phyloP scores from a whole-genome alignment of 2,797 vertebrate genomes.

The Cirrhinus molitorella region DNA sequence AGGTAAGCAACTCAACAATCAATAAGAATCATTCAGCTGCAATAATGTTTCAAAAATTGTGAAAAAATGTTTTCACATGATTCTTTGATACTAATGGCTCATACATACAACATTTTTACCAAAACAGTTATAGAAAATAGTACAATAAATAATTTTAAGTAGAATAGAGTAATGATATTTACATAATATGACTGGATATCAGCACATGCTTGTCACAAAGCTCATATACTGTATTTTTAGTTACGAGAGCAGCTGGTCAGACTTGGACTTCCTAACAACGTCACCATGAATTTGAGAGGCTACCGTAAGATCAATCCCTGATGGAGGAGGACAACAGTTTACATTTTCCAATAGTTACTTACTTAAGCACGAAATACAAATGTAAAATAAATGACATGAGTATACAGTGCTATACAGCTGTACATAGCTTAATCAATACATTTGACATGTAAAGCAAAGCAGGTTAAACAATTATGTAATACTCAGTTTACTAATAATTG shows the following conservation, averaged over 20 bases:
- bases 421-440: too few relatives aligned
- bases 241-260: neutral
- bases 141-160: neutral
- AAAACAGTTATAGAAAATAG: neutral
- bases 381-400: neutral
- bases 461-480: too few relatives aligned
- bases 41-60: too few relatives aligned
- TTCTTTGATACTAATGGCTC: too few relatives aligned
- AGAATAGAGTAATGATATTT: neutral
- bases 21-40: too few relatives aligned
- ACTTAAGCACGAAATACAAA: too few relatives aligned
- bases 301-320: neutral
- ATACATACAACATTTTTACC: too few relatives aligned
- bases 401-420: too few relatives aligned
- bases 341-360: too few relatives aligned
- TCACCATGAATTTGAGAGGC: neutral
- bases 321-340: neutral
- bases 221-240: constrained; percentile 4
- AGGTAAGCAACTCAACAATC: neutral
- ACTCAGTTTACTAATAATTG: too few relatives aligned
- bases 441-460: too few relatives aligned
- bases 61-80: too few relatives aligned
- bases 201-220: neutral
- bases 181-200: neutral
- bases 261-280: neutral